Conservation (phyloP, 2,113 vertebrate species). For the Lasiurus borealis region DNA sequence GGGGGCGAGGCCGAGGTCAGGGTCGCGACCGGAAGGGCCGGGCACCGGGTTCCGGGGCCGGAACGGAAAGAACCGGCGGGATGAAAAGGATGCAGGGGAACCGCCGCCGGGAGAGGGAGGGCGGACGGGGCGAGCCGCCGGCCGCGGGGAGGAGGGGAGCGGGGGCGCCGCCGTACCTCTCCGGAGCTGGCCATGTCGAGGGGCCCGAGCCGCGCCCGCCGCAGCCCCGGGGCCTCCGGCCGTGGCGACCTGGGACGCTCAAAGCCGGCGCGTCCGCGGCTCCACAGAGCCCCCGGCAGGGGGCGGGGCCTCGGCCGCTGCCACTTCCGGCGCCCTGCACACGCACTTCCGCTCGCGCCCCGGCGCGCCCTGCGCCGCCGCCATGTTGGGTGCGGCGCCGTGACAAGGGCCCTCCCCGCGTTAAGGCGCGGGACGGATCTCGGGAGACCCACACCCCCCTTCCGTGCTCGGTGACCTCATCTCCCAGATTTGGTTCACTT, state of each 20-base stretch:
- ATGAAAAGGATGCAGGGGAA: background rate
- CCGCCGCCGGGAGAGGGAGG: background rate
- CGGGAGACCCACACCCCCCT: background rate
- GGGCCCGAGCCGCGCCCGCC: background rate
- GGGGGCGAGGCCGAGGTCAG: background rate
- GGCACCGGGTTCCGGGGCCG: background rate
- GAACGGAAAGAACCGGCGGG: no score
- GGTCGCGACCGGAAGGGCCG: background rate
- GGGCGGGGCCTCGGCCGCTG: slow-evolving; percentile 47
- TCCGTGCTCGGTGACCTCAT: no score
- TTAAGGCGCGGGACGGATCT: accelerated
- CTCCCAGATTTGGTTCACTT: background rate
- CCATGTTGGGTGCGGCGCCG: slow-evolving; percentile 83
- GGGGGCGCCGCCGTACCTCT: slow-evolving; percentile 70
- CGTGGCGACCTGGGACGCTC: slow-evolving; percentile 62
- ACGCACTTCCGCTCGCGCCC: slow-evolving; percentile 64
- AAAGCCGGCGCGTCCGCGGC: slow-evolving; percentile 67
- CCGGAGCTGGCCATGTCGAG: slow-evolving; percentile 74
- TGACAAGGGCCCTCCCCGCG: accelerated
- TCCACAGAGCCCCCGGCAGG: slow-evolving; percentile 48
- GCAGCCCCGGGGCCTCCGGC: background rate
- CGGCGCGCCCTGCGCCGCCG: background rate
- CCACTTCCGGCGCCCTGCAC: slow-evolving; percentile 55
- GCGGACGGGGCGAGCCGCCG: background rate
- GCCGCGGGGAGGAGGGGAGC: background rate